Percentiles rank a stretch among this genome's conserved stretches.
Conservation (phyloP, 1,140 invertebrate species). For the Ostrea denselamellosa region DNA sequence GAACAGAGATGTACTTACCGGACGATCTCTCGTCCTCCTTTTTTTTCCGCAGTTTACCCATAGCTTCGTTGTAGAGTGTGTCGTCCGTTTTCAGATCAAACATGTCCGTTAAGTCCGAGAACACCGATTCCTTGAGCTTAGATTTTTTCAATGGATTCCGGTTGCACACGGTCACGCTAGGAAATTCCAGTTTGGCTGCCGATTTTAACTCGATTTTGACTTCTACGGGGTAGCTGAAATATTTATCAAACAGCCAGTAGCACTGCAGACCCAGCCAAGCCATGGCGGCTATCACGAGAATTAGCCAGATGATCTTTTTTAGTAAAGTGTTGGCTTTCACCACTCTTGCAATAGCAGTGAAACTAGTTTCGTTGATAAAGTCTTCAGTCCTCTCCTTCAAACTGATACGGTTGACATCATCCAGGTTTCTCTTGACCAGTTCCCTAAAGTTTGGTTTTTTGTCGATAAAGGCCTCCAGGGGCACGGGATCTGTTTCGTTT, state of each 20-base stretch:
- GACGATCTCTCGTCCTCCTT: too few relatives aligned
- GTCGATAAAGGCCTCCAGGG: constrained; percentile 22
- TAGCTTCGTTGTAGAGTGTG: constrained; percentile 57
- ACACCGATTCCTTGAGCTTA: constrained; percentile 26
- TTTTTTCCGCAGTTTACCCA: not conserved
- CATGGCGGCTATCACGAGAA: constrained; percentile 61
- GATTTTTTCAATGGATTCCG: constrained; percentile 72
- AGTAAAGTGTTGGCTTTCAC: constrained; percentile 63
- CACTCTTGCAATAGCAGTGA: constrained; percentile 67
- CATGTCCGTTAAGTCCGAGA: not conserved
- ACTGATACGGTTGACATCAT: not conserved
- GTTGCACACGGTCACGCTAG: constrained; percentile 78
- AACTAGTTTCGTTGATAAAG: constrained; percentile 68
- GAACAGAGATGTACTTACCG: too few relatives aligned
- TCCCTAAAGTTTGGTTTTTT: constrained; percentile 20
- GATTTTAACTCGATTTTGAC: constrained; percentile 67
- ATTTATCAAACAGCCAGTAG: constrained; percentile 68
- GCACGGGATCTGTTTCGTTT: constrained; percentile 38
- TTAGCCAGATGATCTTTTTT: constrained; percentile 63
- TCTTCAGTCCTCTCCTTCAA: constrained; percentile 50
- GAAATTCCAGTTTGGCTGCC: constrained; percentile 70
- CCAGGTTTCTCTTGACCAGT: not conserved
- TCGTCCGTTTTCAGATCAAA: constrained; percentile 54
- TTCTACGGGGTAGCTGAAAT: constrained; percentile 69
- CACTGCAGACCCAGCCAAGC: constrained; percentile 64